A percentile compares a stretch with the other conserved stretches of the same genome.
These are phyloP conservation scores for Syrrhaptes paradoxus DNA, from an alignment of 2,113 vertebrate species.

Conservation along the genomic window DNA sequence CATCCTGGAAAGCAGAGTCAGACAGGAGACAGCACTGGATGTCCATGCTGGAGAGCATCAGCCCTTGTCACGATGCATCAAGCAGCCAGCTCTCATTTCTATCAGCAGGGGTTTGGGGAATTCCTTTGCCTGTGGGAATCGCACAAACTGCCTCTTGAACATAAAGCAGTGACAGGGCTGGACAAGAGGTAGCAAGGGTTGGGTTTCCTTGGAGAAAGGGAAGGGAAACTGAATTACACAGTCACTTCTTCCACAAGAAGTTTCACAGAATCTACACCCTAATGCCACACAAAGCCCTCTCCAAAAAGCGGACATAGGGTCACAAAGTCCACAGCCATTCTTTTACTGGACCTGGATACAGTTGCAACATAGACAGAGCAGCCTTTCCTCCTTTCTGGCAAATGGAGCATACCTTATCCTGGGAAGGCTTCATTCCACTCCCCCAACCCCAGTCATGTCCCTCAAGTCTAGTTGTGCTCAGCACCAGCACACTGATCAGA, in stretches of 20 bases:
- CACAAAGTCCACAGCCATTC: neutral
- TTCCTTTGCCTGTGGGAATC: neutral
- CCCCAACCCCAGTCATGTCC: neutral
- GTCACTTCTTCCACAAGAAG: neutral
- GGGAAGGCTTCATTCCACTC: neutral
- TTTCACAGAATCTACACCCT: neutral
- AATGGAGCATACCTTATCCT: neutral
- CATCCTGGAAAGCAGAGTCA: neutral
- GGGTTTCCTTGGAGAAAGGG: neutral
- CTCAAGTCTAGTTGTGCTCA: neutral
- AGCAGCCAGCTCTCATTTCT: neutral
- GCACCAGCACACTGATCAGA: neutral
- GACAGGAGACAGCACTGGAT: neutral
- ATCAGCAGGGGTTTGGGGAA: constrained; percentile 21
- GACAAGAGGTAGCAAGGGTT: neutral
- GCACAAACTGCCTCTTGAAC: neutral
- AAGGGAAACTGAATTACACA: neutral
- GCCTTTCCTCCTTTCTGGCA: neutral
- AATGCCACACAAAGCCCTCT: neutral
- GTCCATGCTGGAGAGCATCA: neutral
- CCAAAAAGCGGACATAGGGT: neutral
- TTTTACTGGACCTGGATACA: neutral
- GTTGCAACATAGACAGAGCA: neutral
- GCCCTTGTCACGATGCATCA: constrained; percentile 23
- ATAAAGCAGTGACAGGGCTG: neutral